These are phyloP conservation scores for Limnephilus auricula DNA, from an alignment of 2,888 invertebrate species.

Conservation along the genomic window DNA sequence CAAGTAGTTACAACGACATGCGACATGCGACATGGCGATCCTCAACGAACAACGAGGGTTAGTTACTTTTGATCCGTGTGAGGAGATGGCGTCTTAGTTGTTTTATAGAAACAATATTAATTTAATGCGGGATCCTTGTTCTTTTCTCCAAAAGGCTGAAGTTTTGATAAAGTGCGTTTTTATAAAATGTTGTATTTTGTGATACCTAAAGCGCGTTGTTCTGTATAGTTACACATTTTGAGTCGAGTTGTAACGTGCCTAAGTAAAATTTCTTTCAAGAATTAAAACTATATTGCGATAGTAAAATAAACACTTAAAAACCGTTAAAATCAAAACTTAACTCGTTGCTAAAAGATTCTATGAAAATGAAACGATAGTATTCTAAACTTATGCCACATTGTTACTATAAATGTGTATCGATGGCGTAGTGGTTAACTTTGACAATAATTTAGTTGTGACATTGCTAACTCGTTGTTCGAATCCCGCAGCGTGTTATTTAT, in stretches of 20 bases:
- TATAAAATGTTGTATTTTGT: background rate
- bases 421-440: too few species aligned
- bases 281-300: background rate
- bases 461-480: too few species aligned
- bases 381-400: too few species aligned
- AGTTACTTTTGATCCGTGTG: conserved; percentile 53
- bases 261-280: too few species aligned
- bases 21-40: conserved; percentile 2
- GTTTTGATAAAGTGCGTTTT: background rate
- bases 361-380: too few species aligned
- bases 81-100: conserved; percentile 54
- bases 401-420: too few species aligned
- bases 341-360: background rate
- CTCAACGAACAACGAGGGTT: conserved; percentile 43
- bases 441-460: too few species aligned
- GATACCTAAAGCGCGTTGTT: background rate
- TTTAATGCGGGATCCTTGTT: background rate
- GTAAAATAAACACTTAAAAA: background rate
- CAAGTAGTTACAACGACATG: background rate
- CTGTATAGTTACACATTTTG: background rate
- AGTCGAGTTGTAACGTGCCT: background rate
- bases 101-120: background rate
- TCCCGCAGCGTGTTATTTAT: too few species aligned
- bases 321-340: background rate
- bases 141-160: background rate